A percentile compares a stretch with the other conserved stretches of the same genome.
These are phyloP conservation scores for Pheosia tremula DNA, from an alignment of 2,888 invertebrate genomes.

Conservation along the genomic window DNA sequence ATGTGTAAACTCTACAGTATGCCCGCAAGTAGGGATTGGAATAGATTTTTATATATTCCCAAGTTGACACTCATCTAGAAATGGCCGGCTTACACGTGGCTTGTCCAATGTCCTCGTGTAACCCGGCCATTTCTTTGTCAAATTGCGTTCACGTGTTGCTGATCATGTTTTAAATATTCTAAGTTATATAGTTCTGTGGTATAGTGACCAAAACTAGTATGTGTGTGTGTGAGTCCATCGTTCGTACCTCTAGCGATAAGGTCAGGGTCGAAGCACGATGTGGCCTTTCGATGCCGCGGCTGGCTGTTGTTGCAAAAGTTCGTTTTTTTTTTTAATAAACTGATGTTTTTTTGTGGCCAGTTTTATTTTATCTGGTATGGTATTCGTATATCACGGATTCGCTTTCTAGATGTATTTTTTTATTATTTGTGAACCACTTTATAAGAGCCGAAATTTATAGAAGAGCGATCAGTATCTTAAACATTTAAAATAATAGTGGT, in stretches of 20 bases:
- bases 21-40: too few species aligned
- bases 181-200: neutral
- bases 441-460: too few species aligned
- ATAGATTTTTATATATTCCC: too few species aligned
- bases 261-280: conserved; percentile 44
- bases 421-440: too few species aligned
- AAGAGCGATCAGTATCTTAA: too few species aligned
- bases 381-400: conserved; percentile 17
- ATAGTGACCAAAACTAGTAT: neutral
- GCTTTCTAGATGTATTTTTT: conserved; percentile 16
- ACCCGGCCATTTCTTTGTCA: neutral
- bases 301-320: neutral
- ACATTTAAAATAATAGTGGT: too few species aligned
- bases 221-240: neutral
- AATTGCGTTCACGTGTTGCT: conserved; percentile 9
- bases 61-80: too few species aligned
- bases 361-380: conserved; percentile 20
- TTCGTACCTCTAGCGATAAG: conserved; percentile 38
- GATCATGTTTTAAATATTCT: conserved; percentile 8
- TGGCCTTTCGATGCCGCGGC: conserved; percentile 28
- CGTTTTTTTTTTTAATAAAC: neutral
- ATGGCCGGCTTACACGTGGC: too few species aligned
- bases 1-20: too few species aligned
- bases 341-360: conserved; percentile 16
- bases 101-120: too few species aligned